These are phyloP conservation scores for Aldrovandia affinis DNA, from an alignment of 2,797 vertebrate species.

Conservation along the genomic window DNA sequence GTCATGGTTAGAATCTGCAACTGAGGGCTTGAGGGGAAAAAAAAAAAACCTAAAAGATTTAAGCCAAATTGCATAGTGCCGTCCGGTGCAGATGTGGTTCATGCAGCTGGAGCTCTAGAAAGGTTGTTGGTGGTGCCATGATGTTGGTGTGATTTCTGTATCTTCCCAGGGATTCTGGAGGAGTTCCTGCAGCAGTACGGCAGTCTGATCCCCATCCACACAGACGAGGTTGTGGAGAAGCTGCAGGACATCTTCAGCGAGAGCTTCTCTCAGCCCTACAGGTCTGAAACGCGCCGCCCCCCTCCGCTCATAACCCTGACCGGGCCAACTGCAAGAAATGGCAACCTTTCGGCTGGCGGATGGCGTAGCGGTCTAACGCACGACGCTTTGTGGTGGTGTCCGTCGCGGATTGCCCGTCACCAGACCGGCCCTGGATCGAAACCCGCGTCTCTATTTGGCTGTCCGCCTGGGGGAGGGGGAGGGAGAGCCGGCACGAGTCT, in stretches of 20 bases:
- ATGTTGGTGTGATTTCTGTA: background rate
- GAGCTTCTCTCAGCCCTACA: slow-evolving; percentile 85
- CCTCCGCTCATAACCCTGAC: background rate
- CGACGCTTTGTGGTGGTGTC: too few species aligned
- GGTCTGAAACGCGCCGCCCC: slow-evolving; percentile 59
- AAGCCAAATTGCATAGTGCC: background rate
- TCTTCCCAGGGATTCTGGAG: slow-evolving; percentile 78
- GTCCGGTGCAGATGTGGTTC: background rate
- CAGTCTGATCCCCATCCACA: slow-evolving; percentile 87
- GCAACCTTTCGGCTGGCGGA: too few species aligned
- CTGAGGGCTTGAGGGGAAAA: too few species aligned
- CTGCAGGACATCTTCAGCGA: slow-evolving; percentile 87
- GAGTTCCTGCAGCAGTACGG: slow-evolving; percentile 87
- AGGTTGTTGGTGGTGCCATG: background rate
- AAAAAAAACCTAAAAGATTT: too few species aligned
- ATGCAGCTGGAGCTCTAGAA: background rate
- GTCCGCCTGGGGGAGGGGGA: too few species aligned
- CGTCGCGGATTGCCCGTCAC: too few species aligned
- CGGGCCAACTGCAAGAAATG: background rate
- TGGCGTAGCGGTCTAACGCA: too few species aligned
- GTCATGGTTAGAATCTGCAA: too few species aligned
- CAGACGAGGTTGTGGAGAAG: slow-evolving; percentile 84
- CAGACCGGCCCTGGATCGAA: too few species aligned
- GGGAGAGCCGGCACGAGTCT: too few species aligned
- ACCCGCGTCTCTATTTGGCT: too few species aligned